Conservation (phyloP, 2,797 vertebrate genomes). For the Gouania willdenowi region DNA sequence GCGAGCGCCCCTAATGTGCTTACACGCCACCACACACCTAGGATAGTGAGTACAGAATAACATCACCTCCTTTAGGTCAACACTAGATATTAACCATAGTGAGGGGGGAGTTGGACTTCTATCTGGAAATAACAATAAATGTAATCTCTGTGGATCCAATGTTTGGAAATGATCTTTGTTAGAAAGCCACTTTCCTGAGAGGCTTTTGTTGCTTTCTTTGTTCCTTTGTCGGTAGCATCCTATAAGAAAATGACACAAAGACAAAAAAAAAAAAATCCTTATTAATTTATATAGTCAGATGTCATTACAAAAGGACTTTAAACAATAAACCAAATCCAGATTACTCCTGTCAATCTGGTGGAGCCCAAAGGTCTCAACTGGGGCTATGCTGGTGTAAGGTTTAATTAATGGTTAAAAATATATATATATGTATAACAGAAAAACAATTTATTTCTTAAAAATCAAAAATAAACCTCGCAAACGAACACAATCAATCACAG, state of each 20-base stretch:
- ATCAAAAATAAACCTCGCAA: not conserved
- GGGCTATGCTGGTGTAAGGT: not conserved
- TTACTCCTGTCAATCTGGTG: not conserved
- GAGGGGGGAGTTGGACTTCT: not conserved
- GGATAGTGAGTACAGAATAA: conserved; percentile 6
- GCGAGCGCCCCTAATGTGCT: conserved; percentile 11
- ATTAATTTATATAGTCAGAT: not conserved
- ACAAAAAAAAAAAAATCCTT: not conserved
- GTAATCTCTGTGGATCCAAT: no score
- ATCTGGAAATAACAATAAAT: no score
- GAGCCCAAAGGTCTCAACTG: no score
- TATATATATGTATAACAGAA: no score
- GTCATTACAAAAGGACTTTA: not conserved
- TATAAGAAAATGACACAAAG: conserved; percentile 20
- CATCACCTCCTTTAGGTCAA: conserved; percentile 8
- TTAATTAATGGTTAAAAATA: no score
- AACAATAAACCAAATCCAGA: not conserved
- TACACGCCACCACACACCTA: conserved; percentile 5
- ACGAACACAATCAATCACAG: not conserved
- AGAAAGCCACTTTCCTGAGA: conserved; percentile 43
- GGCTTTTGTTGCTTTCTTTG: conserved; percentile 47
- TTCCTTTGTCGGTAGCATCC: conserved; percentile 65
- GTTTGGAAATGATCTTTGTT: conserved; percentile 61
- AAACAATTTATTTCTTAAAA: not conserved
- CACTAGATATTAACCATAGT: not conserved